Evolutionary conservation across 2,797 vertebrate species (phyloP).

Genomic region (Mus minutoides): DNA sequence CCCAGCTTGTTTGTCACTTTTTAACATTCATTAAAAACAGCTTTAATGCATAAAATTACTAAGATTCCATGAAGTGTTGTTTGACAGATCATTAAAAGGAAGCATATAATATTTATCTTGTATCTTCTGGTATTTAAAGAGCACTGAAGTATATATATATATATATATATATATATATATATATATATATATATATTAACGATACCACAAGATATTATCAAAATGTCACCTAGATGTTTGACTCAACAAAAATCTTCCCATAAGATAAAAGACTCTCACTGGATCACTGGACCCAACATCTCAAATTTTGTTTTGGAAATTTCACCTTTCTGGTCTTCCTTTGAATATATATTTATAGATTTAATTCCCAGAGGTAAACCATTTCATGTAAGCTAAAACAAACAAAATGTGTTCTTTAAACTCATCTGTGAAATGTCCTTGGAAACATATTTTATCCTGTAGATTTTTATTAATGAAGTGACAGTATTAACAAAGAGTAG

Average conservation of each 20-base stretch:
- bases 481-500: not conserved
- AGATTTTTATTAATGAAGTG: not conserved
- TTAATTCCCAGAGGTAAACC: not conserved
- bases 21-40: not conserved
- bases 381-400: not conserved
- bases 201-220: not conserved
- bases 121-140: slow-evolving; percentile 29
- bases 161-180: too few relatives aligned
- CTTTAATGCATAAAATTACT: not conserved
- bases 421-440: not conserved
- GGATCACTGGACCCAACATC: not conserved
- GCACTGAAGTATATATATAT: not conserved
- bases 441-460: not conserved
- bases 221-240: not conserved
- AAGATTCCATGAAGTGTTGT: not conserved
- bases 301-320: slow-evolving; percentile 44
- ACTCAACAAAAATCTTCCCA: not conserved
- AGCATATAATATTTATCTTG: not conserved
- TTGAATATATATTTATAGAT: not conserved
- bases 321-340: not conserved
- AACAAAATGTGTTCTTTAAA: slow-evolving; percentile 26
- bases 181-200: too few relatives aligned
- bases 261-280: not conserved
- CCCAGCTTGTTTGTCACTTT: too few relatives aligned
- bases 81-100: slow-evolving; percentile 41